Conservation (phyloP, 2,888 invertebrate genomes). For the Epinotia nisella region DNA sequence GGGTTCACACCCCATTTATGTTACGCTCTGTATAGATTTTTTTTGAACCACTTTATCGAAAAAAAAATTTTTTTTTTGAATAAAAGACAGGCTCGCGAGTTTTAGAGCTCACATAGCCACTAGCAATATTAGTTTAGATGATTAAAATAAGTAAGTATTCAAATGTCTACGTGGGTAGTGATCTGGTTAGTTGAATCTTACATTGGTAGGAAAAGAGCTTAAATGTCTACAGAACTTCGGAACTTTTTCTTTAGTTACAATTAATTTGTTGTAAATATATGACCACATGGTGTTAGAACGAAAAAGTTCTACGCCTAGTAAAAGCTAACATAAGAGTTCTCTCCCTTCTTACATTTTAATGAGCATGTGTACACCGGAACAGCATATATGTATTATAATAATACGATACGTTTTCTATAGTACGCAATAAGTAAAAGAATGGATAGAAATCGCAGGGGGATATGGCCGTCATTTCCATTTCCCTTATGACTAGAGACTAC, state of each 20-base stretch:
- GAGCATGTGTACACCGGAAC: slow-evolving; percentile 11
- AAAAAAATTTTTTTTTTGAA: no score
- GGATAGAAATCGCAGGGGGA: slow-evolving; percentile 26
- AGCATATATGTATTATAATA: neutral
- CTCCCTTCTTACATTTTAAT: slow-evolving; percentile 6
- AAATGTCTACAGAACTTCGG: no score
- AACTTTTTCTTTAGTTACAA: no score
- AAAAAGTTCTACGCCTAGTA: neutral
- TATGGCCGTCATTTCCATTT: slow-evolving; percentile 31
- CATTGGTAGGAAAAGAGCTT: no score
- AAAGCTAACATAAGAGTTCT: slow-evolving; percentile 2
- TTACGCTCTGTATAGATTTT: no score
- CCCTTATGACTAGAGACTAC: slow-evolving; percentile 28
- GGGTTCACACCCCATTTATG: no score
- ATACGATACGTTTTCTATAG: slow-evolving; percentile 15
- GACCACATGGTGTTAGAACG: neutral
- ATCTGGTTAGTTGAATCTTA: no score
- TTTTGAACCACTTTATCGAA: no score
- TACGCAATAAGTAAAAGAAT: slow-evolving; percentile 35
- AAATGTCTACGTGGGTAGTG: no score
- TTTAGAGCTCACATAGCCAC: no score
- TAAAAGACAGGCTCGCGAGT: no score
- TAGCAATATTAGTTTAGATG: no score
- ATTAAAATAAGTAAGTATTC: neutral
- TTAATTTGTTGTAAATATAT: neutral